A percentile compares a stretch with the other conserved stretches of the same genome.
These are phyloP conservation scores for Leucoraja ocellata DNA, from an alignment of 2,797 vertebrate genomes.

Conservation along the genomic window DNA sequence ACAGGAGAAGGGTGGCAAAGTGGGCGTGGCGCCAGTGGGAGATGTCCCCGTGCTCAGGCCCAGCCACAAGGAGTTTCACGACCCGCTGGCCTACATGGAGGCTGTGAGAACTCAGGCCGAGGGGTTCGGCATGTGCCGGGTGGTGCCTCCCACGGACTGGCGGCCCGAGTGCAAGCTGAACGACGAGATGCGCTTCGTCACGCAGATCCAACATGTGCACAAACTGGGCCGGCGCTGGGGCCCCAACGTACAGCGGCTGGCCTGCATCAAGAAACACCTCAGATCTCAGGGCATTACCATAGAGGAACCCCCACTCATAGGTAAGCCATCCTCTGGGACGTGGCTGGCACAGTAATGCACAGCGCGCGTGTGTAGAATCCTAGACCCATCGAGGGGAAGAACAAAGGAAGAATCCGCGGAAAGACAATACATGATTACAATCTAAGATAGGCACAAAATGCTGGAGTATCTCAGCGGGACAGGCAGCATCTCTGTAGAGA, in stretches of 20 bases:
- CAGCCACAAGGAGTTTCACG: slow-evolving; percentile 83
- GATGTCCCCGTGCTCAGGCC: slow-evolving; percentile 83
- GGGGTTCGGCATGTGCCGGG: slow-evolving; percentile 84
- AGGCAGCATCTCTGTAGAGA: too few relatives aligned
- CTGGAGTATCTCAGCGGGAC: too few relatives aligned
- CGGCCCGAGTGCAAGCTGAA: slow-evolving; percentile 97
- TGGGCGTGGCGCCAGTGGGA: slow-evolving; percentile 74
- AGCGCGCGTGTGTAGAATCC: too few relatives aligned
- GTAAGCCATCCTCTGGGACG: slow-evolving; percentile 57
- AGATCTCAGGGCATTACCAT: slow-evolving; percentile 99
- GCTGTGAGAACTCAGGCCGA: slow-evolving; percentile 84
- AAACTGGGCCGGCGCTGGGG: slow-evolving; percentile 97
- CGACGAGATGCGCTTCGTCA: slow-evolving; percentile 97
- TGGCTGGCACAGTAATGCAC: too few relatives aligned
- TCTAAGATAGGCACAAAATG: too few relatives aligned
- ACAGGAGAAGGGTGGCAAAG: slow-evolving; percentile 64
- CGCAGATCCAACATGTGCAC: slow-evolving; percentile 94
- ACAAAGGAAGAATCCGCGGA: too few relatives aligned
- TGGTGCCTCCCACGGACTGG: slow-evolving; percentile 90
- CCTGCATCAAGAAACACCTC: slow-evolving; percentile 99
- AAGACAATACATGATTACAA: too few relatives aligned
- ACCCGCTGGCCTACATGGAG: slow-evolving; percentile 91
- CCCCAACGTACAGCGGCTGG: slow-evolving; percentile 91
- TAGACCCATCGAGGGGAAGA: too few relatives aligned
- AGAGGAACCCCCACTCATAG: slow-evolving; percentile 96